These are phyloP conservation scores for Pheosia gnoma DNA, from an alignment of 2,888 invertebrate species.

Conservation along the genomic window DNA sequence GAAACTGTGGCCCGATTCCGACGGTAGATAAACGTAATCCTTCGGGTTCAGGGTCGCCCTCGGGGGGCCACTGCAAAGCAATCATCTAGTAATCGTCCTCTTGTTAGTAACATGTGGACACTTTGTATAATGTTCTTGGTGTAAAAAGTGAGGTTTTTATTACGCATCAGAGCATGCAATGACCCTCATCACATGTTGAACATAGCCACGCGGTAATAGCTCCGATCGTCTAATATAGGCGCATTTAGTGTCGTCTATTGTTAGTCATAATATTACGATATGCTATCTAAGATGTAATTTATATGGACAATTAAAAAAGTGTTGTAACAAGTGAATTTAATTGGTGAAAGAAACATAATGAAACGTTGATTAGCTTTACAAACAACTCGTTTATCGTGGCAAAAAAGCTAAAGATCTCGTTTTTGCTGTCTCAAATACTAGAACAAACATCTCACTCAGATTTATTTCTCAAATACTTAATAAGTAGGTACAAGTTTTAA, in stretches of 20 bases:
- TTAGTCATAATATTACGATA: conserved; percentile 22
- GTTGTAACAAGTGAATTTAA: neutral
- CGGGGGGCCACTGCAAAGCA: conserved; percentile 53
- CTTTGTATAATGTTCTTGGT: conserved; percentile 42
- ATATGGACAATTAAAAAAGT: neutral
- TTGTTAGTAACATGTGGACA: conserved; percentile 49
- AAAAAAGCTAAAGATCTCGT: neutral
- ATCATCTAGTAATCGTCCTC: conserved; percentile 55
- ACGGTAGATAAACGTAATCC: conserved; percentile 65
- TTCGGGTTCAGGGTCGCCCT: conserved; percentile 67
- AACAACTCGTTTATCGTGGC: neutral
- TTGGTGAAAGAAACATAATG: neutral
- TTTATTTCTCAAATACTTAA: too few species aligned
- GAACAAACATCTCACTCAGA: too few species aligned
- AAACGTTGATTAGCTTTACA: neutral
- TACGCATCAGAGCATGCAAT: conserved; percentile 46
- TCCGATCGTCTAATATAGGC: conserved; percentile 39
- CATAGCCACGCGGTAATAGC: conserved; percentile 48
- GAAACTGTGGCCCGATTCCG: conserved; percentile 64
- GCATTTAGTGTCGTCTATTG: conserved; percentile 16
- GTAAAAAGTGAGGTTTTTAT: conserved; percentile 50
- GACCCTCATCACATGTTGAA: conserved; percentile 56
- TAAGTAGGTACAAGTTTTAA: too few species aligned
- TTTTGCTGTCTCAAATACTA: too few species aligned
- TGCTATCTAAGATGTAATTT: conserved; percentile 35